Base-by-base conservation (phyloP, 2,888 invertebrate species). In the Physocephala rufipes region DNA sequence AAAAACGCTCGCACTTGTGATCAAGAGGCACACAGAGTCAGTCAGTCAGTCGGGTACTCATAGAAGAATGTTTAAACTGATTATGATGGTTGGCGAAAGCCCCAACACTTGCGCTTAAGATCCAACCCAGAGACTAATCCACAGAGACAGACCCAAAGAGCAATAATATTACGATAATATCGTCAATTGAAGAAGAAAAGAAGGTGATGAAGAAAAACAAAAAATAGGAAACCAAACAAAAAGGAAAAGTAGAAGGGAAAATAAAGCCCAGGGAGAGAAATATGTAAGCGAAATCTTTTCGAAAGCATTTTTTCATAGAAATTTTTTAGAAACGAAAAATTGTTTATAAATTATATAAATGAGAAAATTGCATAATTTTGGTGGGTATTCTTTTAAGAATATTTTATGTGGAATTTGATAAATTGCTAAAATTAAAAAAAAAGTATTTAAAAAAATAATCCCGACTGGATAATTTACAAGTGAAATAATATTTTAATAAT, bases 21-120 rank as follows among this genome's bases (percentile, higher is more conserved):
- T n/a, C n/a, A n/a, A n/a, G n/a, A n/a, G n/a, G n/a, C 55, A 21
- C 36, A 49, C 26, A 66, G 66, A 66, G 66, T 71, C 66, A 62
- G 66, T 61, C 66, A 49, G 66, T 59, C 36, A 4, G 36, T 4
- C 36, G 36, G 36, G 5, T 36, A 62, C 71, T 71, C 63, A 67
- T 62, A 67, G 55, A 62, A 71, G 67, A 71, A 71, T 62, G 67
- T 19, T 51, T 61, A 43, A 19, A 19, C 1, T 47, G 51, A 19
- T 30, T 30, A 45, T 26, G 43, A 45, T 58, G 28, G 53, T 19
- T 67, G 45, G 66, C 49, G 61, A 51, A 63, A 70, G 63, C 63
- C n/a, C n/a, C 43, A 62, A 63, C 26, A 26, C 51, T 16, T 21
- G 53, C 45, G 13, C 53, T 53, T 21, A 53, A 66, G 66, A 30